A percentile compares a stretch with the other conserved stretches of the same genome.
Evolutionary conservation across 2,888 invertebrate species (phyloP).

Genomic region (Galerucella nymphaeae): DNA sequence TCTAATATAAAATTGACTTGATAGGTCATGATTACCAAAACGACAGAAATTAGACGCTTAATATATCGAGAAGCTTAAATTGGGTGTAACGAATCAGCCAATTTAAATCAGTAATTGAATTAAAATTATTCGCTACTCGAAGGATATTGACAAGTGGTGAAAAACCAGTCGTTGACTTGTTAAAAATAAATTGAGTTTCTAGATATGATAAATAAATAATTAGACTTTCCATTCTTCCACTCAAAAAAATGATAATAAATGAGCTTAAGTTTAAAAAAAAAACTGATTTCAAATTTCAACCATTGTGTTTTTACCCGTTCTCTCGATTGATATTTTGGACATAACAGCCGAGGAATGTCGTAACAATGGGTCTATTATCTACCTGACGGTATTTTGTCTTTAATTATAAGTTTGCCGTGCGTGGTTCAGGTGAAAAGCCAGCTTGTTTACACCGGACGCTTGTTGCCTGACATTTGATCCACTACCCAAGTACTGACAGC

Average conservation of each 20-base stretch:
- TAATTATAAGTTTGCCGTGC: constrained; percentile 56
- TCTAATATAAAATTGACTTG: too few relatives aligned
- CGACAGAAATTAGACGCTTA: too few relatives aligned
- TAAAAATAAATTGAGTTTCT: too few relatives aligned
- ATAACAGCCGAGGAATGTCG: constrained; percentile 60
- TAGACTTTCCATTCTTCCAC: neutral
- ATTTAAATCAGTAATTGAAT: too few relatives aligned
- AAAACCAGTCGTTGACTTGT: too few relatives aligned
- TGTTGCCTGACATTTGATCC: constrained; percentile 47
- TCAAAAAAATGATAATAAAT: constrained; percentile 2
- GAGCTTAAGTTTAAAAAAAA: neutral
- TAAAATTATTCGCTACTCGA: too few relatives aligned
- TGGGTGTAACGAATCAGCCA: too few relatives aligned
- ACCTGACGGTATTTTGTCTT: constrained; percentile 61
- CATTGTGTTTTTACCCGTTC: constrained; percentile 25
- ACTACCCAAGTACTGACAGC: constrained; percentile 46
- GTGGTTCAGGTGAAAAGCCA: constrained; percentile 41
- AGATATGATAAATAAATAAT: neutral
- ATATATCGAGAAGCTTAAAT: too few relatives aligned
- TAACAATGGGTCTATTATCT: constrained; percentile 64
- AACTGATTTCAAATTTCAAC: constrained; percentile 10
- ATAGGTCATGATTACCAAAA: too few relatives aligned
- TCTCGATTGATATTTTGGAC: constrained; percentile 57
- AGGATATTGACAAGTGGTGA: too few relatives aligned
- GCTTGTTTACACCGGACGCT: constrained; percentile 54